Evolutionary conservation across 2,888 invertebrate genomes (phyloP).

Genomic region (Chloroclysta siterata): DNA sequence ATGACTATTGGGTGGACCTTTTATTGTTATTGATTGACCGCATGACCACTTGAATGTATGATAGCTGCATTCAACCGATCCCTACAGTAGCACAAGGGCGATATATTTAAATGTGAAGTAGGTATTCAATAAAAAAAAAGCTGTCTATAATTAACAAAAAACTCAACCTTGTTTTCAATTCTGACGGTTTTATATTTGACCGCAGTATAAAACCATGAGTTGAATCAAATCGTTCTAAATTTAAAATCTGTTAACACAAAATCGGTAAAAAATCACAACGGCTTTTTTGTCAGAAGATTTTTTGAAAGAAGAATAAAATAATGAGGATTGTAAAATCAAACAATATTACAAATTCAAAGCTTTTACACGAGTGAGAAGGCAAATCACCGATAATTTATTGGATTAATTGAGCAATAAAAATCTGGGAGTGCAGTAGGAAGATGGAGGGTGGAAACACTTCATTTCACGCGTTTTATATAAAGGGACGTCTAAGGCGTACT

Average conservation of each 20-base stretch:
- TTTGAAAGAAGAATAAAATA: background rate
- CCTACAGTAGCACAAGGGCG: slow-evolving; percentile 15
- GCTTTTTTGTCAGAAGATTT: background rate
- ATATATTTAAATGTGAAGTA: background rate
- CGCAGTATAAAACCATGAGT: background rate
- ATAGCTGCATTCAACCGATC: slow-evolving; percentile 36
- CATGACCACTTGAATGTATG: slow-evolving; percentile 52
- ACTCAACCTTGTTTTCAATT: background rate
- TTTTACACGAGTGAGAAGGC: slow-evolving; percentile 54
- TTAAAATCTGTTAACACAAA: background rate
- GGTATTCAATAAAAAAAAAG: too few relatives aligned
- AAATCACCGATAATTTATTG: slow-evolving; percentile 63
- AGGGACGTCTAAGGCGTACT: slow-evolving; percentile 49
- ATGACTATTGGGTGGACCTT: slow-evolving; percentile 68
- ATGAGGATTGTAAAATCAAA: slow-evolving; percentile 30
- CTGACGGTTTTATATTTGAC: background rate
- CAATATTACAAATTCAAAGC: slow-evolving; percentile 52
- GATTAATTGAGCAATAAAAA: slow-evolving; percentile 80
- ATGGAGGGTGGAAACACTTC: slow-evolving; percentile 74
- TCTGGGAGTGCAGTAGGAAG: slow-evolving; percentile 58
- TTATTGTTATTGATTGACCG: slow-evolving; percentile 79
- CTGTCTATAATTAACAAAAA: background rate
- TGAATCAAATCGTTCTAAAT: background rate
- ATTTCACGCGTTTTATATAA: slow-evolving; percentile 81
- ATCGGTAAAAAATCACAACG: background rate